Evolutionary conservation across 2,888 invertebrate species (phyloP), one percentile per base, ranked within the genome.

Genomic region (Pyrgus malvae): DNA sequence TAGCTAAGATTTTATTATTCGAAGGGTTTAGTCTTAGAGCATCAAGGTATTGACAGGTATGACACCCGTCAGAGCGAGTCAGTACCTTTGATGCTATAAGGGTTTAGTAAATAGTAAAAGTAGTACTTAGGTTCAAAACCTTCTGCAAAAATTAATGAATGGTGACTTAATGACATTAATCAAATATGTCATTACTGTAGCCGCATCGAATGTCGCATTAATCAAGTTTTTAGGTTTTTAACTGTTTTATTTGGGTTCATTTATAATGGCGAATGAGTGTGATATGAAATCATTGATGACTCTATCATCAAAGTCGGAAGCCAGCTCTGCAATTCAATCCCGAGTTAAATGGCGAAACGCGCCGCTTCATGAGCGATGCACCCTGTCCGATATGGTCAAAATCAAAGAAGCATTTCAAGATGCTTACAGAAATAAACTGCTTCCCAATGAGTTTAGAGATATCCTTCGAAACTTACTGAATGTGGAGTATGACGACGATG

Each of bases 401-500:
- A 74, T 92, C 25, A 83, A 87, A 57, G 78, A 87, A 17, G 80
- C 77, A 0, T 92, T 92, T 63, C 76, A 86, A 41, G 65, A 66
- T 5, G 80, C 90, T 1, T 79, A 83, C 41, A 74, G 69, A 17
- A 80, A 85, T 50, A 83, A 82, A 63, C 64, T 92, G 65, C 69
- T 83, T 23, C 79, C 82, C 0, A 72, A 69, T 1, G 79, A 88
- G 60, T 83, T 92, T 45, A 76, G 89, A 60, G 75, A 79, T 14
- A 58, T 86, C 19, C 66, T 92, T 7, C 67, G 72, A 35, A 83
- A 72, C 1, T 60, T 88, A 37, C 84, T 91, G 0, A 87, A 85
- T 57, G 79, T 92, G 9, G 85, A 86, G 49, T 92, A 91, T 58
- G 84, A 86, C 29, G 91, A 93, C 29, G 90, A 92, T 0, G 92